Base-by-base conservation (phyloP, 1,140 invertebrate genomes). In the Rhyzopertha dominica region DNA sequence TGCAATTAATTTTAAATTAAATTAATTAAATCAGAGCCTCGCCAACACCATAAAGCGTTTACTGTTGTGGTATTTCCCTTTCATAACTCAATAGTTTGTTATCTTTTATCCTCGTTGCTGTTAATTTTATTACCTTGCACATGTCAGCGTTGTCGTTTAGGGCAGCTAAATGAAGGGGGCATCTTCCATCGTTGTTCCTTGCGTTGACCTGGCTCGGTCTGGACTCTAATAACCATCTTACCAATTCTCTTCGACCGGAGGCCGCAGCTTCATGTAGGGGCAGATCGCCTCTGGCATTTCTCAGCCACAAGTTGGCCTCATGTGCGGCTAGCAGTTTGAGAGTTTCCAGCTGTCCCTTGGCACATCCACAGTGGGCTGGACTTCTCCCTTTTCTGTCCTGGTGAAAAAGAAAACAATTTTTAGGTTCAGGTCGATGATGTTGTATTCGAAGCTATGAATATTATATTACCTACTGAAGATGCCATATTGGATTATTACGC, bases 241-340 rank as follows among this genome's bases (percentile, higher is more conserved):
- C 80, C 28, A 93, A 60, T 55, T 92, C 93, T 47, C 88, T 81
- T 45, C 92, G 76, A 3, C 94, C 92, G 0, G 90, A 94, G 23
- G 85, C 80, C 0, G 95, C 89, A 0, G 95, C 95, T 68, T 99
- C 95, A 66, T 98, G 96, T 10, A 97, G 67, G 0, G 93, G 91
- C 34, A 90, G 72, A 71, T 96, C 91, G 0, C 92, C 93, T 57
- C 86, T 81, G 5, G 89, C 84, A 62, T 96, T 98, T 42, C 85
- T 75, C n/a, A 89, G 71, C 84, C 95, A 96, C 10, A 98, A 72
- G 66, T 96, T 91, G 1, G 87, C 91, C 1, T 85, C 86, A 48
- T 89, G 80, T 36, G 84, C 81, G 9, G 78, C 78, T 55, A 90
- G 70, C 58, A 89, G 73, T 54, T 85, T 83, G 5, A 93, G 62